Percentiles rank a stretch among this genome's conserved stretches.
Evolutionary conservation across 37 sponge, comb jelly and placozoan genomes (phyloP).

Genomic region (Eunapius fragilis): DNA sequence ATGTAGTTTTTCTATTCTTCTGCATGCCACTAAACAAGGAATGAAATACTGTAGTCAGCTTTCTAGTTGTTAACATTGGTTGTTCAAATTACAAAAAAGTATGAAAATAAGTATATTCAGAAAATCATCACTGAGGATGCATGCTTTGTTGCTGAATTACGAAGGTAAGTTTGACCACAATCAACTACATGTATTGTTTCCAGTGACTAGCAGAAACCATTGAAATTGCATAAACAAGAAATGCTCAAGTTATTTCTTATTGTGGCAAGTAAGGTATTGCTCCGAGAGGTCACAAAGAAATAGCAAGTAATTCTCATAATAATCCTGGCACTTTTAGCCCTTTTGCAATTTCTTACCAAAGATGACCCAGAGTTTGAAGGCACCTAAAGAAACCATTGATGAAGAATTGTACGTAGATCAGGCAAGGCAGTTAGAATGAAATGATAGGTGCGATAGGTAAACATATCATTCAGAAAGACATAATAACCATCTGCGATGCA

Average conservation of each 20-base stretch:
- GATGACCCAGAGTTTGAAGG: neutral
- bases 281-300: neutral
- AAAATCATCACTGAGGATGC: neutral
- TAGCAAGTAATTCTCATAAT: neutral
- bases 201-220: neutral
- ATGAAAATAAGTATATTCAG: neutral
- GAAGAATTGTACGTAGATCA: neutral
- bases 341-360: neutral
- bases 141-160: neutral
- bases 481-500: slow-evolving; percentile 25
- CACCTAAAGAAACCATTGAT: neutral
- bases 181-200: neutral
- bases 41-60: neutral
- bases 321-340: neutral
- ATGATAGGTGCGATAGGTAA: slow-evolving; percentile 46
- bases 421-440: slow-evolving; percentile 50
- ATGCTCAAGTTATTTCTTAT: neutral
- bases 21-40: neutral
- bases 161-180: neutral
- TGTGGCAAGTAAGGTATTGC: neutral
- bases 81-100: neutral
- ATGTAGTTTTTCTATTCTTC: neutral
- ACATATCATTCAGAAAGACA: slow-evolving; percentile 16
- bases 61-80: neutral
- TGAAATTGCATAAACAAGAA: neutral